A percentile compares a stretch with the other conserved stretches of the same genome.
Evolutionary conservation across 2,113 vertebrate species (phyloP).

Genomic region (Catharus minimus): DNA sequence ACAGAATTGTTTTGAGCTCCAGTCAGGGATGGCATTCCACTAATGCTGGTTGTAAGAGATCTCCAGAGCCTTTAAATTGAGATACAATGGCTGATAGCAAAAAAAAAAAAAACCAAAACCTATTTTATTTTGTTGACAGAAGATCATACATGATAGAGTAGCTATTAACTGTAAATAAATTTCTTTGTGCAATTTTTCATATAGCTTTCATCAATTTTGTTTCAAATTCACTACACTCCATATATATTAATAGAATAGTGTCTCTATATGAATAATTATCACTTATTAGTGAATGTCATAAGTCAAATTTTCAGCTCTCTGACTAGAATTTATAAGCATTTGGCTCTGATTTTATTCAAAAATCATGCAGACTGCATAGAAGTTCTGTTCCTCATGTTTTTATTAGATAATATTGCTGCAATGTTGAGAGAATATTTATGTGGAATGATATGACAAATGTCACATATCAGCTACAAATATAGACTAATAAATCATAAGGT

Average conservation of each 20-base stretch:
- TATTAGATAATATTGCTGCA: neutral
- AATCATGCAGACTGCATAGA: neutral
- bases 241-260: neutral
- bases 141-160: neutral
- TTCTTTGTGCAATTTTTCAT: neutral
- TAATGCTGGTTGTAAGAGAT: neutral
- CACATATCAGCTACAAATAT: neutral
- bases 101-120: neutral
- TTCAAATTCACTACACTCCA: neutral
- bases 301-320: neutral
- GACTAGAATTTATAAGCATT: neutral
- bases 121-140: neutral
- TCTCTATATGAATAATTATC: neutral
- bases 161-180: neutral
- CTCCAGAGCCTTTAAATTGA: neutral
- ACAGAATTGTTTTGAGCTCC: neutral
- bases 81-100: neutral
- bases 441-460: neutral
- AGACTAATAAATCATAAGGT: neutral
- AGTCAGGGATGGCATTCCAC: neutral
- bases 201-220: neutral
- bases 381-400: neutral
- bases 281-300: neutral
- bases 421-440: neutral
- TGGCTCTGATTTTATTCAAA: neutral